Conservation (phyloP, 2,113 vertebrate genomes). For the Larimichthys polyactis region DNA sequence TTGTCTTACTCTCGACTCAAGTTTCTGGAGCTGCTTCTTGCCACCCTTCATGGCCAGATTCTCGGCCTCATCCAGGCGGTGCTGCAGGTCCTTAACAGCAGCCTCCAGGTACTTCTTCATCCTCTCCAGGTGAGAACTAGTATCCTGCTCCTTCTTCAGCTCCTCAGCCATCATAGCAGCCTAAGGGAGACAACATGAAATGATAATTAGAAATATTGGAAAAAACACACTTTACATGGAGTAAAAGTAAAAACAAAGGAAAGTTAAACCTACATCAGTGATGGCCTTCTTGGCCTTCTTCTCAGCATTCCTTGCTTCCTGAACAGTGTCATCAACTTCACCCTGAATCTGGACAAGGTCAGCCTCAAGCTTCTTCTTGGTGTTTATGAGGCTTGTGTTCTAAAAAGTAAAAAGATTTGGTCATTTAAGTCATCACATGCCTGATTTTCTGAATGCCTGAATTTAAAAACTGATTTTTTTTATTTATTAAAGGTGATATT, state of each 20-base stretch:
- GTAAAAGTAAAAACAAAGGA: neutral
- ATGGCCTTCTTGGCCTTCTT: constrained; percentile 97
- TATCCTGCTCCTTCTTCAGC: too few relatives aligned
- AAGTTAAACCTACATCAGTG: constrained; percentile 81
- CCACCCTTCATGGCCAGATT: constrained; percentile 89
- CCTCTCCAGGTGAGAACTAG: constrained; percentile 61
- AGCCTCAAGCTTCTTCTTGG: constrained; percentile 79
- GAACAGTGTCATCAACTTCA: constrained; percentile 77
- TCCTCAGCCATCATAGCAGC: too few relatives aligned
- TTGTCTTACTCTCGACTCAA: constrained; percentile 84
- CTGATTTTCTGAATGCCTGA: too few relatives aligned
- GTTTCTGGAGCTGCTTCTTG: constrained; percentile 90
- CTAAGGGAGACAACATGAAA: too few relatives aligned
- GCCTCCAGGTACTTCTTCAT: constrained; percentile 87
- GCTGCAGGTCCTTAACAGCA: constrained; percentile 84
- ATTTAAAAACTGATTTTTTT: neutral
- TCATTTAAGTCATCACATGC: too few relatives aligned
- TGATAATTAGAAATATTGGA: too few relatives aligned
- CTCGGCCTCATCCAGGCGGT: constrained; percentile 92
- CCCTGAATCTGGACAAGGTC: constrained; percentile 77
- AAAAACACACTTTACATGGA: too few relatives aligned
- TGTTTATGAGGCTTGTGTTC: constrained; percentile 77
- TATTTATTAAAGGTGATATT: too few relatives aligned
- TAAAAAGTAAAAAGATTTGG: constrained; percentile 9
- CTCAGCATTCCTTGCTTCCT: constrained; percentile 87